Evolutionary conservation across 1,140 invertebrate species (phyloP).

Genomic region (Anadara kagoshimensis): DNA sequence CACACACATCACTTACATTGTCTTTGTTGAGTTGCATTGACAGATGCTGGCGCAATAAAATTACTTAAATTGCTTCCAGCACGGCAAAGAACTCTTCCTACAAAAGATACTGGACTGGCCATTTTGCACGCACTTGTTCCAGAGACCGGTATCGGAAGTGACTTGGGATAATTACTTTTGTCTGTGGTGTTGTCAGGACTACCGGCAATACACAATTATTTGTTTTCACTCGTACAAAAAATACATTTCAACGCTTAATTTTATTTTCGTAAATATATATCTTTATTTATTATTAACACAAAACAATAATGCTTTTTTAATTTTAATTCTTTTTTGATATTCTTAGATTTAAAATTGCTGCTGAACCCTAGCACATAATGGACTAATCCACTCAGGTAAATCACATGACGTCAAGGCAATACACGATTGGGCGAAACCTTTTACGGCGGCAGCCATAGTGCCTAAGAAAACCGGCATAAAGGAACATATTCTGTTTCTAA

Average conservation of each 20-base stretch:
- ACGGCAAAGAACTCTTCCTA: constrained; percentile 56
- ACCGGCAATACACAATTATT: not conserved
- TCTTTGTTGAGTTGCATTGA: constrained; percentile 57
- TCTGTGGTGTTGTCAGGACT: too few species aligned
- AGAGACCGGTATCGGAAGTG: constrained; percentile 51
- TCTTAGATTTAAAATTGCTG: not conserved
- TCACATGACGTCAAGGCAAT: too few species aligned
- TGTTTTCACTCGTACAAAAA: not conserved
- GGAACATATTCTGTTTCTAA: not conserved
- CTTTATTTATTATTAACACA: too few species aligned
- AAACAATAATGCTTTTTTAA: too few species aligned
- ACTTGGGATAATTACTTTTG: not conserved
- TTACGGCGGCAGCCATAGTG: constrained; percentile 43
- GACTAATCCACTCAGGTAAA: too few species aligned
- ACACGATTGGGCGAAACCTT: not conserved
- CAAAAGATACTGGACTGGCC: constrained; percentile 60
- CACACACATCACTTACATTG: constrained; percentile 62
- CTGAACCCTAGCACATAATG: too few species aligned
- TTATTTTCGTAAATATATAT: not conserved
- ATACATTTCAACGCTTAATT: not conserved
- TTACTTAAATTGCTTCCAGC: constrained; percentile 52
- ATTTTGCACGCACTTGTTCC: constrained; percentile 47
- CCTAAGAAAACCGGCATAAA: constrained; percentile 28
- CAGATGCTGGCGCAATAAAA: constrained; percentile 51
- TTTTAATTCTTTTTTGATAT: not conserved